Conservation (phyloP, 2,113 vertebrate species). For the Glareola pratincola region DNA sequence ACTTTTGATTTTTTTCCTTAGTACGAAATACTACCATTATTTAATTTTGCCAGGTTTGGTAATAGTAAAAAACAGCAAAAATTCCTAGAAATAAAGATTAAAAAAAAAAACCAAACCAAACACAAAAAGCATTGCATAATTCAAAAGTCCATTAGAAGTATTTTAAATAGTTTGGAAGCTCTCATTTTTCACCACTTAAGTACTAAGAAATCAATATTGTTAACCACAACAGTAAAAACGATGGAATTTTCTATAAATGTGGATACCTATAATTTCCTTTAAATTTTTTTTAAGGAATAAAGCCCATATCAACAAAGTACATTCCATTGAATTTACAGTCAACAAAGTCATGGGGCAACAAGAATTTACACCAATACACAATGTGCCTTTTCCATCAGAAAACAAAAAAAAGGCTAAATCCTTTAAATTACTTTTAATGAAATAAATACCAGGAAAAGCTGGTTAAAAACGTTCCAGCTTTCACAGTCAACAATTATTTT, state of each 20-base stretch:
- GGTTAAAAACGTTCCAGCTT: neutral
- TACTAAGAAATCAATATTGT: neutral
- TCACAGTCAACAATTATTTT: constrained; percentile 19
- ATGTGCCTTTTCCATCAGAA: neutral
- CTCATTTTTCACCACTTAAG: neutral
- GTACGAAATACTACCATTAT: neutral
- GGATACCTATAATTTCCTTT: neutral
- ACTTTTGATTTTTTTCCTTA: neutral
- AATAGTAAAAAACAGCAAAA: neutral
- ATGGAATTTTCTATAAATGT: neutral
- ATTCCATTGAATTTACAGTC: neutral
- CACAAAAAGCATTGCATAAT: neutral
- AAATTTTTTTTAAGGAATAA: neutral
- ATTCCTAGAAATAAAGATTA: neutral
- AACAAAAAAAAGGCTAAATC: neutral
- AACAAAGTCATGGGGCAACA: neutral
- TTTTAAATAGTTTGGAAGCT: neutral
- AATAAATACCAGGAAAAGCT: neutral
- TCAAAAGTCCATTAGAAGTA: neutral
- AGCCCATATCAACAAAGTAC: neutral
- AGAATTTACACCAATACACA: neutral
- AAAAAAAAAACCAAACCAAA: neutral
- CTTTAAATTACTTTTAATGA: neutral
- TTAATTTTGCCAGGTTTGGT: neutral
- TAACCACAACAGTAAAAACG: neutral